Conservation (phyloP, 1,140 invertebrate genomes). For the Temnothorax nylanderi region DNA sequence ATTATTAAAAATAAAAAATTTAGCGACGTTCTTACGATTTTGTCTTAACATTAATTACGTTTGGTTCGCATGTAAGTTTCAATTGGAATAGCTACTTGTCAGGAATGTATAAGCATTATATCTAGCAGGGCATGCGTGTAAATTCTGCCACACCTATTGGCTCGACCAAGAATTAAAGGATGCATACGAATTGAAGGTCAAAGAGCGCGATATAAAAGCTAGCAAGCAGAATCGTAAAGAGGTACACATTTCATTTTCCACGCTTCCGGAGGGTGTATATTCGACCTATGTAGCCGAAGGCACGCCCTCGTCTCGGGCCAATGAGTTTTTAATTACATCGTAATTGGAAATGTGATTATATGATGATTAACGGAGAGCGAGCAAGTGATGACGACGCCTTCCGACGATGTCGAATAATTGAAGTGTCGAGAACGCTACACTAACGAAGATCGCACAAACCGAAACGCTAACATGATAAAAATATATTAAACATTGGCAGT, state of each 20-base stretch:
- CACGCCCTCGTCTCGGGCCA: not conserved
- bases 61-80: not conserved
- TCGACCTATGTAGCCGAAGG: not conserved
- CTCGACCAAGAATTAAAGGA: not conserved
- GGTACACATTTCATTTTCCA: constrained; percentile 1
- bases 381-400: not conserved
- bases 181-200: not conserved
- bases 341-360: constrained; percentile 54
- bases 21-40: not conserved
- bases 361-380: constrained; percentile 15
- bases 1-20: constrained; percentile 4
- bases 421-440: not conserved
- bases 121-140: not conserved
- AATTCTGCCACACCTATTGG: not conserved
- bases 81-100: not conserved
- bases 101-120: not conserved
- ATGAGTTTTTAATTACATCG: constrained; percentile 37
- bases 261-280: constrained; percentile 10
- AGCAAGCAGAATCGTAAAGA: not conserved
- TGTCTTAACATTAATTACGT: not conserved
- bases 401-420: constrained; percentile 20
- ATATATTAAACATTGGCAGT: not conserved
- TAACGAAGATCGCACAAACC: constrained; percentile 12
- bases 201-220: constrained; percentile 12
- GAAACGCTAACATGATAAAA: not conserved